Base-by-base conservation (phyloP, 2,888 invertebrate genomes). In the Drosophila kambysellisi region DNA sequence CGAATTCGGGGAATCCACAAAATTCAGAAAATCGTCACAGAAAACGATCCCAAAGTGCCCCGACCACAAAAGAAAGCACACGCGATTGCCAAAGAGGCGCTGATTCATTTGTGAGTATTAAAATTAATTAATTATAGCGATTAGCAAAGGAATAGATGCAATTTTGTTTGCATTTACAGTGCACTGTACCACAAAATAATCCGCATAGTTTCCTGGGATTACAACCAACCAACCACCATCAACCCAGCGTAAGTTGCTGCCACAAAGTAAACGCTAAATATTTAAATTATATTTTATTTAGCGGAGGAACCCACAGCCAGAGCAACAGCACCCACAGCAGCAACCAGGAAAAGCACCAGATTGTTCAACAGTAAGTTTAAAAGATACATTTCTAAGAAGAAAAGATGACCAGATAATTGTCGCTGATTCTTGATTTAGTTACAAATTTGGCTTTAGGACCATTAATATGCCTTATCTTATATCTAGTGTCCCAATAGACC, bases 41-140 rank as follows among this genome's bases (percentile, higher is more conserved):
- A 20, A n/a, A 9, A 8, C 74, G 74, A 15, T 74, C 79, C 7
- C 17, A 9, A 5, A 79, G 79, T 29, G 80, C 70, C 4, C 70
- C 80, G 29, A 33, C 65, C 0, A 0, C 6, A 20, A 3, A 30
- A 9, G 46, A 46, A 15, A 46, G 8, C 1, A 17, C 53, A 0
- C 68, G 75, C 0, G 46, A 50, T 25, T 58, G 54, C 46, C 60
- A 66, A 35, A 35, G 70, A 35, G 66, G 70, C 12, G 15, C 12
- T 8, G 65, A 70, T 11, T 17, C n/a, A 7, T 70, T 65, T 56
- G 79, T 79, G 25, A 70, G 76, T 30, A 46, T 20, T 29, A 1
- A 12, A 29, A 6, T 8, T 8, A 9, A 4, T 59, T 12, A 37
- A 35, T 4, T 1, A 20, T 20, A 2, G 20, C 43, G 20, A 20